A percentile compares a stretch with the other conserved stretches of the same genome.
These are phyloP conservation scores for Emmelina monodactyla DNA, from an alignment of 2,888 invertebrate species.

Conservation along the genomic window DNA sequence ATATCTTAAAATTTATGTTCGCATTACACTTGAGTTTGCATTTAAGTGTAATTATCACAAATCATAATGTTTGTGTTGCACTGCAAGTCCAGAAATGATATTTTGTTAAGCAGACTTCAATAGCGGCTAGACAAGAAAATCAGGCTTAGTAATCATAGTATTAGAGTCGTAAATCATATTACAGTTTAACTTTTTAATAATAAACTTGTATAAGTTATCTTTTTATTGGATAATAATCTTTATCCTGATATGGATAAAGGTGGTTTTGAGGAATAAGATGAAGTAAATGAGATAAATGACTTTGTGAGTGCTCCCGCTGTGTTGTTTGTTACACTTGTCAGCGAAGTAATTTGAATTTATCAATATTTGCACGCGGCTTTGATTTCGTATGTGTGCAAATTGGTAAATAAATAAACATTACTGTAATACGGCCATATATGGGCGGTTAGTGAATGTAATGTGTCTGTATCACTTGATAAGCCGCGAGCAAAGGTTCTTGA, in stretches of 20 bases:
- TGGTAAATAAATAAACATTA: slow-evolving; percentile 1
- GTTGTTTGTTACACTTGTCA: slow-evolving; percentile 43
- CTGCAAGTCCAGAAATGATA: slow-evolving; percentile 27
- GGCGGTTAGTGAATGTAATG: background rate
- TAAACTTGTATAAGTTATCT: no score
- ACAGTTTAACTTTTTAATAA: background rate
- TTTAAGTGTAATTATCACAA: slow-evolving; percentile 43
- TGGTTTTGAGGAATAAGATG: slow-evolving; percentile 16
- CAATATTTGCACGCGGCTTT: slow-evolving; percentile 18
- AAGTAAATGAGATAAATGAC: slow-evolving; percentile 15
- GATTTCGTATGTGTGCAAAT: background rate
- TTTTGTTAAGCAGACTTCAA: slow-evolving; percentile 25
- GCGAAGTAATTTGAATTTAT: slow-evolving; percentile 35
- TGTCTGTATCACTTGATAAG: no score
- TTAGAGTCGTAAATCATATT: no score
- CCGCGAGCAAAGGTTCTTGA: no score
- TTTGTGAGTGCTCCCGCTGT: slow-evolving; percentile 30
- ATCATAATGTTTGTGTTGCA: slow-evolving; percentile 39
- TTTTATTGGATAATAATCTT: slow-evolving; percentile 18
- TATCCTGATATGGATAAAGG: slow-evolving; percentile 19
- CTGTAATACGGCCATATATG: background rate
- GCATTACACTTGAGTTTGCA: slow-evolving; percentile 28
- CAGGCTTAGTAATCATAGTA: no score
- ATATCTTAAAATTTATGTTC: slow-evolving; percentile 24
- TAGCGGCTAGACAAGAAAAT: background rate